Evolutionary conservation across 2,797 vertebrate genomes (phyloP), one percentile per base, ranked within the genome.

Genomic region (Myotis planiceps): DNA sequence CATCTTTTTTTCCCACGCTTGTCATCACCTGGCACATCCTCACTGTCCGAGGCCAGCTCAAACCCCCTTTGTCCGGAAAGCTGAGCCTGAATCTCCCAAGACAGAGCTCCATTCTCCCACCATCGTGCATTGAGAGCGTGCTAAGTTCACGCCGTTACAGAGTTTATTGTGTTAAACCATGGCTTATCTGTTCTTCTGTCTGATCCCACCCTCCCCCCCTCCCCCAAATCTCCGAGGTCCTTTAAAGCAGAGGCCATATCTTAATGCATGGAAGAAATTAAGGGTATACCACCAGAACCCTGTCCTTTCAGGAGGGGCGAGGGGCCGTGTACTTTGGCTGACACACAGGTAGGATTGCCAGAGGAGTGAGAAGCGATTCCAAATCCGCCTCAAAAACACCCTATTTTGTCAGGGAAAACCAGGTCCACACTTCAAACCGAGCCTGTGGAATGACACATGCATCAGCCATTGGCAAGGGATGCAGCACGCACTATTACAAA

Each of bases 361-460:
- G 76, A 68, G 76, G 58, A 96, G 85, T 4, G 55, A 65, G 95
- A 68, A 42, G 47, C 19, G 32, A 37, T 96, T 93, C 89, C 89
- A 34, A 92, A 93, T 90, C 75, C 3, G 66, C 60, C 65, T 49
- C 71, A 78, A 15, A 80, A 97, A 92, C 95, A 97, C 78, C 63
- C 83, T 75, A 42, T 88, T 97, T 93, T 92, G 82, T 83, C 84
- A 84, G 72, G 25, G 58, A 95, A 96, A 97, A 97, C 69, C 92
- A 93, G 95, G 96, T 95, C 97, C 87, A 76, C 92, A 93, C 95
- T 93, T 94, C 90, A 65, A 27, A 60, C 80, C 45, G 58, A 92
- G 86, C n/a, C 88, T 92, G 89, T 79, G 12, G 58, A 94, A 85
- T 51, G 85, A 96, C 89, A 75, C 42, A 95, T 12, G 85, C 84